These are phyloP conservation scores for Megalopta genalis DNA, from an alignment of 1,140 invertebrate species.

Conservation along the genomic window DNA sequence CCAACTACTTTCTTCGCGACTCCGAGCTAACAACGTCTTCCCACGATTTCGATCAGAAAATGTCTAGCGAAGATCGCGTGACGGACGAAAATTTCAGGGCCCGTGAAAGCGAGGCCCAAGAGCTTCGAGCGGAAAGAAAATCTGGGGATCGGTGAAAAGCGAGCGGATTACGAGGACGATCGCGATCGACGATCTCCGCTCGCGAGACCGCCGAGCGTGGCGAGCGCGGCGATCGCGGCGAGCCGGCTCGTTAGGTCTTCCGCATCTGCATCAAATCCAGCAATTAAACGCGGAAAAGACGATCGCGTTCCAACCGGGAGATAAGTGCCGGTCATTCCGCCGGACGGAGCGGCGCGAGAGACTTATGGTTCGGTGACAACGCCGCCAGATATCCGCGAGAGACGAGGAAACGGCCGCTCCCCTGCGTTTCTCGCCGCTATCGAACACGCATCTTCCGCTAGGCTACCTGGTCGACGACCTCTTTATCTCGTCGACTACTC, in stretches of 20 bases:
- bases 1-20: no score
- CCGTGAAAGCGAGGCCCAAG: neutral
- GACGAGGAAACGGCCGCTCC: slow-evolving; percentile 44
- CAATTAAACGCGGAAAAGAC: slow-evolving; percentile 29
- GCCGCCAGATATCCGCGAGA: neutral
- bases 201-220: neutral
- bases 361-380: slow-evolving; percentile 28
- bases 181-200: slow-evolving; percentile 5
- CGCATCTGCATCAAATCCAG: slow-evolving; percentile 32
- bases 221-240: neutral
- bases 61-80: neutral
- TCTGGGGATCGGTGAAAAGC: neutral
- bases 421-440: slow-evolving; percentile 61
- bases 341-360: slow-evolving; percentile 27
- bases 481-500: slow-evolving; percentile 60
- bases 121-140: neutral
- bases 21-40: no score
- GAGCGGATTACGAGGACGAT: slow-evolving; percentile 19
- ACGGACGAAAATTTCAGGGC: slow-evolving; percentile 3
- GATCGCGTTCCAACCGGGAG: slow-evolving; percentile 10
- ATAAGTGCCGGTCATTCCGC: slow-evolving; percentile 31
- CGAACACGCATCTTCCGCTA: slow-evolving; percentile 68
- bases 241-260: slow-evolving; percentile 14
- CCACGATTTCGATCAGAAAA: no score
- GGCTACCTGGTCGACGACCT: slow-evolving; percentile 69